Conservation (phyloP, 2,888 invertebrate species). For the Dioctria linearis region DNA sequence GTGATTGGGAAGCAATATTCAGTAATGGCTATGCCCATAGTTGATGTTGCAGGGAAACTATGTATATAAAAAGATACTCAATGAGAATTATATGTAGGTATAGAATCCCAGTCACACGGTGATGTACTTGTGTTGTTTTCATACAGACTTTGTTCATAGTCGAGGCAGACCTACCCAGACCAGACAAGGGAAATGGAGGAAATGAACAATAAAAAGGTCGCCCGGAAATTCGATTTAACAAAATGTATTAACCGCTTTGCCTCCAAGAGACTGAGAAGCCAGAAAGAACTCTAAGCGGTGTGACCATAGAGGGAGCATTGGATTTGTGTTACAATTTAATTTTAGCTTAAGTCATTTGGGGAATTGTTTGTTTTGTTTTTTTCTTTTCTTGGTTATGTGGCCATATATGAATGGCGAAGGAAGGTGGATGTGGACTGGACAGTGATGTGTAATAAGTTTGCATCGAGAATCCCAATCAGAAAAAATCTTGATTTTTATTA, state of each 20-base stretch:
- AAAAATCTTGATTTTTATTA: no score
- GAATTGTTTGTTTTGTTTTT: no score
- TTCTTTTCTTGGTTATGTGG: no score
- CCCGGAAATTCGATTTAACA: constrained; percentile 47
- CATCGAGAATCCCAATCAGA: no score
- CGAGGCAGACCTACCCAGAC: neutral
- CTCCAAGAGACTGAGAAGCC: neutral
- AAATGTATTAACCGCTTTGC: constrained; percentile 23
- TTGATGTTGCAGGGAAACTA: neutral
- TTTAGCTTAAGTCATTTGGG: neutral
- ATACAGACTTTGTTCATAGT: neutral
- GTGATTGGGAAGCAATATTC: neutral
- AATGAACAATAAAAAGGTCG: constrained; percentile 46
- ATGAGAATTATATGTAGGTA: neutral
- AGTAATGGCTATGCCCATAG: neutral
- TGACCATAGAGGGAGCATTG: neutral
- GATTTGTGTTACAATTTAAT: constrained; percentile 26
- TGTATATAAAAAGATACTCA: neutral
- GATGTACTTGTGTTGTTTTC: neutral
- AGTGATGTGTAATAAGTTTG: no score
- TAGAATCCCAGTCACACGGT: neutral
- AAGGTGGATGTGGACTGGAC: no score
- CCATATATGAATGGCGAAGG: no score
- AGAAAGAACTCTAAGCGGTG: neutral
- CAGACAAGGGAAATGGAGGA: constrained; percentile 13